Conservation (phyloP, 2,797 vertebrate genomes). For the Chelonia mydas region DNA sequence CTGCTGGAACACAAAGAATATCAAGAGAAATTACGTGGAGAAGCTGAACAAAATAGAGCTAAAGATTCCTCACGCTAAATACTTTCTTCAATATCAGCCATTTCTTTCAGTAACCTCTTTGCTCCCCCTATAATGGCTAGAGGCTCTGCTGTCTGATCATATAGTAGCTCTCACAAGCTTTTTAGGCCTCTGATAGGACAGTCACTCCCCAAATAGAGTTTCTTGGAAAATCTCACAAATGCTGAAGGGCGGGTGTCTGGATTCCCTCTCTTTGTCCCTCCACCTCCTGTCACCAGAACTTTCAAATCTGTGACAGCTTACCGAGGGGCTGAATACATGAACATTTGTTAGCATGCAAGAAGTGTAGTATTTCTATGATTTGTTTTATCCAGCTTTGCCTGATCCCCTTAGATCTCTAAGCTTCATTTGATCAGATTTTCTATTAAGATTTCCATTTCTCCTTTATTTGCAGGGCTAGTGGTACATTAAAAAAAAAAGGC, state of each 20-base stretch:
- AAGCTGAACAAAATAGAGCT: background rate
- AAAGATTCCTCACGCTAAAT: background rate
- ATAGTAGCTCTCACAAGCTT: background rate
- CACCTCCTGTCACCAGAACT: background rate
- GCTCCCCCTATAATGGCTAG: constrained; percentile 78
- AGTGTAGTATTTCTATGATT: background rate
- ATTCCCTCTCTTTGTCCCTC: background rate
- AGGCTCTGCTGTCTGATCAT: constrained; percentile 76
- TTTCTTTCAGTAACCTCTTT: constrained; percentile 74
- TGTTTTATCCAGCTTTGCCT: background rate
- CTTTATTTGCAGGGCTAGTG: background rate
- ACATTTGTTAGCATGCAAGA: background rate
- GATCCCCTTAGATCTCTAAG: background rate
- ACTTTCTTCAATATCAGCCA: constrained; percentile 2
- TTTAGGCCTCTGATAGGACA: background rate
- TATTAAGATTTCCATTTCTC: background rate
- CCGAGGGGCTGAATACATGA: background rate
- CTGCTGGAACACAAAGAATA: background rate
- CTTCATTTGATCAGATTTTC: background rate
- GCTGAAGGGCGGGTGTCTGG: background rate
- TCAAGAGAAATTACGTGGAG: constrained; percentile 34
- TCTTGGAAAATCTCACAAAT: background rate
- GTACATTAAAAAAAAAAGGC: background rate
- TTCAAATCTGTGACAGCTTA: background rate
- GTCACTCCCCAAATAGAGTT: background rate